phyloP scores from a whole-genome alignment of 1,140 invertebrate species.

The Hyphantria cunea region DNA sequence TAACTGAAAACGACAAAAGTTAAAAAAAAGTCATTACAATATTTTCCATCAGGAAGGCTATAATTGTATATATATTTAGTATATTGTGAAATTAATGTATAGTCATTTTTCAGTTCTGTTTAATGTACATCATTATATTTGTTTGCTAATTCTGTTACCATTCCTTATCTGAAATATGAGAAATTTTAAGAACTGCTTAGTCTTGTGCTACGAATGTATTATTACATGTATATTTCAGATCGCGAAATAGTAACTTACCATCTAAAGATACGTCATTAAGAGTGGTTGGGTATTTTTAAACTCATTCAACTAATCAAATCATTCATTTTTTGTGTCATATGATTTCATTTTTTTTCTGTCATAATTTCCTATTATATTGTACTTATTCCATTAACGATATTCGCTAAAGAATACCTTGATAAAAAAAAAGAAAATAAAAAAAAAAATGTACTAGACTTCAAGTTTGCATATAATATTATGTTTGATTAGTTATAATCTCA shows the following conservation, averaged over 20 bases:
- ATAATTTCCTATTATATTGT: conserved; percentile 78
- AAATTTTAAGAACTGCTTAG: conserved; percentile 19
- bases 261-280: conserved; percentile 46
- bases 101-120: conserved; percentile 60
- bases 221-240: conserved; percentile 46
- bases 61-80: conserved; percentile 74
- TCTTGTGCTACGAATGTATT: conserved; percentile 19
- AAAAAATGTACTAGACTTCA: conserved; percentile 58
- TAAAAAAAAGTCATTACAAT: conserved; percentile 62
- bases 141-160: conserved; percentile 38
- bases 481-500: conserved; percentile 78
- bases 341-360: conserved; percentile 64
- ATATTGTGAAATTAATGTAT: conserved; percentile 72
- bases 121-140: conserved; percentile 48
- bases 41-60: conserved; percentile 61
- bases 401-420: conserved; percentile 73
- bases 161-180: conserved; percentile 45
- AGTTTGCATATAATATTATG: conserved; percentile 79
- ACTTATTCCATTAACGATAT: conserved; percentile 80
- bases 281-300: conserved; percentile 72
- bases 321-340: conserved; percentile 61
- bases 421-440: conserved; percentile 72
- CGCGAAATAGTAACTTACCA: conserved; percentile 37
- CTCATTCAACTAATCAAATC: conserved; percentile 61
- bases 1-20: conserved; percentile 69